phyloP scores from a whole-genome alignment of 2,888 invertebrate genomes.

The Eristalis arbustorum region DNA sequence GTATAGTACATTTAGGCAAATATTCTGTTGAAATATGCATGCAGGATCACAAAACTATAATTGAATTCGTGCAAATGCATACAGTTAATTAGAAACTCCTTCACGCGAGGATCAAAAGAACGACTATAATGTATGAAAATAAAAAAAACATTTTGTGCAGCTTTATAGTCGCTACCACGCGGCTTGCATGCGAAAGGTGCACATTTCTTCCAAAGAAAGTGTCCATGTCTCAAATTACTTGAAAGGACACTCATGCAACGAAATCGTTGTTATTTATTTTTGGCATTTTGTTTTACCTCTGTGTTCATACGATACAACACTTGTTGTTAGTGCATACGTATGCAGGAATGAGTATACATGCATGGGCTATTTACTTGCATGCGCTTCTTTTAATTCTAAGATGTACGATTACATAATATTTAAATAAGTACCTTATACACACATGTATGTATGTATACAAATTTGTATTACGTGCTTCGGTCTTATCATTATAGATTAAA shows the following conservation, averaged over 20 bases:
- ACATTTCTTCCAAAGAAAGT: constrained; percentile 24
- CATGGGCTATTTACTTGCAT: background rate
- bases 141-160: background rate
- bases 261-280: background rate
- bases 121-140: background rate
- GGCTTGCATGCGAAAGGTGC: constrained; percentile 38
- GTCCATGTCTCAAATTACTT: constrained; percentile 22
- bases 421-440: too few relatives aligned
- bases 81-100: constrained; percentile 53
- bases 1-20: constrained; percentile 41
- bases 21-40: constrained; percentile 19
- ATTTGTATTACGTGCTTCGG: too few relatives aligned
- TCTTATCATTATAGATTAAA: background rate
- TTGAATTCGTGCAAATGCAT: constrained; percentile 44
- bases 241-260: background rate
- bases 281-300: background rate
- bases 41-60: constrained; percentile 22
- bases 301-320: background rate
- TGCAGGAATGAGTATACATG: background rate
- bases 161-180: background rate
- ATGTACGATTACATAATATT: too few relatives aligned
- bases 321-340: background rate
- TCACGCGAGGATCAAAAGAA: constrained; percentile 55
- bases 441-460: too few relatives aligned
- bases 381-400: too few relatives aligned